Percentiles rank a stretch among this genome's conserved stretches.
Evolutionary conservation across 2,113 vertebrate species (phyloP).

Genomic region (Helogale parvula): DNA sequence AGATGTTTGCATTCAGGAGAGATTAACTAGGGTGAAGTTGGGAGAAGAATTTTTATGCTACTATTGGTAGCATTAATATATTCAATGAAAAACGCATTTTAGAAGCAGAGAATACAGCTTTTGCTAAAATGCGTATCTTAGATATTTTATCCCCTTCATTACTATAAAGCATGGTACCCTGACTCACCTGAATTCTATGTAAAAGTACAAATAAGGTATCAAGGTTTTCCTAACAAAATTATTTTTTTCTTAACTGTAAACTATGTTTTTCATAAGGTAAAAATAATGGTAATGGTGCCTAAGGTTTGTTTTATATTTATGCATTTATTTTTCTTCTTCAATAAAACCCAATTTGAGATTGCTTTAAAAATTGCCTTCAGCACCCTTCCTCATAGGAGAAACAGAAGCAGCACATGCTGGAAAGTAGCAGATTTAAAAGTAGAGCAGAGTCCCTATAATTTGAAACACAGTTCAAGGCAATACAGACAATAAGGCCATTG

Average conservation of each 20-base stretch:
- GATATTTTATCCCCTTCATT: background rate
- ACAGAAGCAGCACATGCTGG: background rate
- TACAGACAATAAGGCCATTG: conserved; percentile 50
- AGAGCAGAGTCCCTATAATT: conserved; percentile 14
- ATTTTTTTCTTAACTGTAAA: conserved; percentile 1
- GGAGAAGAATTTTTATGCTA: background rate
- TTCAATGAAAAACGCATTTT: background rate
- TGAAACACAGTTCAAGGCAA: conserved; percentile 54
- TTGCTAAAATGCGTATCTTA: background rate
- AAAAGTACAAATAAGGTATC: background rate
- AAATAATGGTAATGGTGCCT: background rate
- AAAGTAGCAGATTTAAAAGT: conserved; percentile 2
- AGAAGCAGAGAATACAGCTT: background rate
- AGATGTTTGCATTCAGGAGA: background rate
- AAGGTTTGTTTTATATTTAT: background rate
- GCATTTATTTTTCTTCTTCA: conserved; percentile 12
- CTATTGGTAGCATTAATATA: background rate
- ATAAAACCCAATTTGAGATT: background rate
- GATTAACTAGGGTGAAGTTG: background rate
- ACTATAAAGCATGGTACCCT: background rate
- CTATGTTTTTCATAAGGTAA: background rate
- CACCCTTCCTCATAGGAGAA: background rate
- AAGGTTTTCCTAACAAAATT: background rate
- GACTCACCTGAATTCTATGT: conserved; percentile 29
- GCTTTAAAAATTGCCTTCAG: conserved; percentile 8